A percentile compares a stretch with the other conserved stretches of the same genome.
Conservation (phyloP, 2,797 vertebrate genomes). For the Momotus momota region DNA sequence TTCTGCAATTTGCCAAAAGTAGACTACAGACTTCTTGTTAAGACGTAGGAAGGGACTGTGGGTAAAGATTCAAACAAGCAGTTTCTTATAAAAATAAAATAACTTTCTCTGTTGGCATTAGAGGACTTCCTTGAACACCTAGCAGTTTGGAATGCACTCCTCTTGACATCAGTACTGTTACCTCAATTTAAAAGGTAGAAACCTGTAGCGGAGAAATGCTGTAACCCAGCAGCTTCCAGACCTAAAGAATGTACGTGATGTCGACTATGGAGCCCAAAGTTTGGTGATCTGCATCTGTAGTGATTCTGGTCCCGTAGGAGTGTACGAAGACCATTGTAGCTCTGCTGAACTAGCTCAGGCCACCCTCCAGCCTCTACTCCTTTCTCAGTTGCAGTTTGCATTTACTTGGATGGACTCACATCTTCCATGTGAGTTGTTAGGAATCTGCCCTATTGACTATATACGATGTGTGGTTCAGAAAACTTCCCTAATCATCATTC, state of each 20-base stretch:
- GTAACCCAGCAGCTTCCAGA: neutral
- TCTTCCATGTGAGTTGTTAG: neutral
- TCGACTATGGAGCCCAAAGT: neutral
- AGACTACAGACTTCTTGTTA: neutral
- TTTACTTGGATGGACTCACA: neutral
- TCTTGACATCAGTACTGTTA: neutral
- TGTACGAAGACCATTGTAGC: neutral
- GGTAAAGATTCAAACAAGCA: neutral
- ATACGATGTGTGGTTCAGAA: neutral
- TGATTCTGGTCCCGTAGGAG: neutral
- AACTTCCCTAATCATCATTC: neutral
- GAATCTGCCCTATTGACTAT: neutral
- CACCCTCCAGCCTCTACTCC: neutral
- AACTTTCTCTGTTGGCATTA: neutral
- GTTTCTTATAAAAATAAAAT: neutral
- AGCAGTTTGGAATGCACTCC: neutral
- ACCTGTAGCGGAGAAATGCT: neutral
- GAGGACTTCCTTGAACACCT: neutral
- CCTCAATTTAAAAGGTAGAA: neutral
- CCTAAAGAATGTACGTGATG: neutral
- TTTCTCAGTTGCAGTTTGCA: neutral
- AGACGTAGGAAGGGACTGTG: accelerated
- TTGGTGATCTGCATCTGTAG: neutral
- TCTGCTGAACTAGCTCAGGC: neutral
- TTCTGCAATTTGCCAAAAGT: neutral